phyloP scores from a whole-genome alignment of 2,113 vertebrate genomes.

The Balaenoptera acutorostrata region DNA sequence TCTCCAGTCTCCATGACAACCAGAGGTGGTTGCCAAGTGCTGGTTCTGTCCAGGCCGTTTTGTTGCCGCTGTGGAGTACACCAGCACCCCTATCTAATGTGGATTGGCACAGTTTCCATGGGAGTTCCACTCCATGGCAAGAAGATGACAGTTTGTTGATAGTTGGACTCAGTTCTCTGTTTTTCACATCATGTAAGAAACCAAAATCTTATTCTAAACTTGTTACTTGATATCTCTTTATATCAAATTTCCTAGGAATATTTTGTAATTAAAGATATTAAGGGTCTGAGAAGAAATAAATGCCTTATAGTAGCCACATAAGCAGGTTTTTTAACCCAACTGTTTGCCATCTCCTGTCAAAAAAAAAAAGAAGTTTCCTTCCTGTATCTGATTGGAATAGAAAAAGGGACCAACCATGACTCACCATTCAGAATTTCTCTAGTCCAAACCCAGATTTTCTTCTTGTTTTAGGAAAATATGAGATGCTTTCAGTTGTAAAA shows the following conservation, averaged over 20 bases:
- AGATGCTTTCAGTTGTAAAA: not conserved
- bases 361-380: not conserved
- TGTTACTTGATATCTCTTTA: constrained; percentile 32
- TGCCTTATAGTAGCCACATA: not conserved
- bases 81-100: constrained; percentile 77
- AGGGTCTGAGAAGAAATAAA: not conserved
- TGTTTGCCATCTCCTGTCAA: not conserved
- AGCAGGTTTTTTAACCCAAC: not conserved
- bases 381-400: not conserved
- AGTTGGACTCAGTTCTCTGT: constrained; percentile 66
- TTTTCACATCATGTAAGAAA: constrained; percentile 56
- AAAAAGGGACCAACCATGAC: not conserved
- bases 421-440: not conserved
- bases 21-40: constrained; percentile 87
- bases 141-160: constrained; percentile 70
- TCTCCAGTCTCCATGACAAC: constrained; percentile 84
- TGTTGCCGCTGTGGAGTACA: constrained; percentile 84
- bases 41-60: constrained; percentile 82
- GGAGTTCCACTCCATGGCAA: constrained; percentile 81
- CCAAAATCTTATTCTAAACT: constrained; percentile 29
- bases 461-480: not conserved
- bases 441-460: not conserved
- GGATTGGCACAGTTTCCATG: constrained; percentile 70
- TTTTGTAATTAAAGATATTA: not conserved
- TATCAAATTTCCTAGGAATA: not conserved